A percentile compares a stretch with the other conserved stretches of the same genome.
Evolutionary conservation across 2,797 vertebrate species (phyloP).

Genomic region (Hippoglossus hippoglossus): DNA sequence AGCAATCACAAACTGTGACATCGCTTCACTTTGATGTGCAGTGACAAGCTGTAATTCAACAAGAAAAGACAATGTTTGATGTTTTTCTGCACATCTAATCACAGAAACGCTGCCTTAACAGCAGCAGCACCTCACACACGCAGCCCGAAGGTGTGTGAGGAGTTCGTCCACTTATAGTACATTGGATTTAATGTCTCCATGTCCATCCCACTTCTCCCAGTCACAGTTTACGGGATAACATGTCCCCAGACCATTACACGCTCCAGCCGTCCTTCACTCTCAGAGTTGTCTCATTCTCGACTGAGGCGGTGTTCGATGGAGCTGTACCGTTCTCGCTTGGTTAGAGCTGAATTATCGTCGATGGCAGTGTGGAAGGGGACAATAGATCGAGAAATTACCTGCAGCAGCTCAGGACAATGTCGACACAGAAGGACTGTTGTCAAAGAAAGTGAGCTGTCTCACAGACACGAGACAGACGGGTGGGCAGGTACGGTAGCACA

Average conservation of each 20-base stretch:
- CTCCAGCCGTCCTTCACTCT: slow-evolving; percentile 31
- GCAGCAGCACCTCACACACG: neutral
- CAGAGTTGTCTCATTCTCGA: slow-evolving; percentile 26
- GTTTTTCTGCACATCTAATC: slow-evolving; percentile 3
- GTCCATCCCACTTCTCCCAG: slow-evolving; percentile 39
- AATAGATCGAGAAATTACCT: slow-evolving; percentile 63
- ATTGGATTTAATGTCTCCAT: neutral
- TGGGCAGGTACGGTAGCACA: slow-evolving; percentile 1
- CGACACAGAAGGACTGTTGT: slow-evolving; percentile 52
- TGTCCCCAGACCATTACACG: slow-evolving; percentile 33
- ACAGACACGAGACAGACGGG: slow-evolving; percentile 4
- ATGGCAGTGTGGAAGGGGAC: slow-evolving; percentile 46
- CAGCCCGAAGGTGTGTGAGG: neutral
- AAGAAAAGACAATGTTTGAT: slow-evolving; percentile 37
- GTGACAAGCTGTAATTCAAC: slow-evolving; percentile 32
- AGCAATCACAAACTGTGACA: slow-evolving; percentile 45
- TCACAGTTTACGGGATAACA: slow-evolving; percentile 14
- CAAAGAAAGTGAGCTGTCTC: slow-evolving; percentile 33
- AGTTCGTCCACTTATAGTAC: neutral
- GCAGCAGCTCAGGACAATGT: slow-evolving; percentile 51
- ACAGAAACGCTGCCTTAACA: slow-evolving; percentile 8
- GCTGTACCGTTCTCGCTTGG: slow-evolving; percentile 45
- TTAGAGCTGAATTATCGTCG: slow-evolving; percentile 60
- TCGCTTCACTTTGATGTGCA: slow-evolving; percentile 39
- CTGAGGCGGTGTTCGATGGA: slow-evolving; percentile 16